Conservation (phyloP, 2,113 vertebrate genomes). For the Hydrolagus affinis region DNA sequence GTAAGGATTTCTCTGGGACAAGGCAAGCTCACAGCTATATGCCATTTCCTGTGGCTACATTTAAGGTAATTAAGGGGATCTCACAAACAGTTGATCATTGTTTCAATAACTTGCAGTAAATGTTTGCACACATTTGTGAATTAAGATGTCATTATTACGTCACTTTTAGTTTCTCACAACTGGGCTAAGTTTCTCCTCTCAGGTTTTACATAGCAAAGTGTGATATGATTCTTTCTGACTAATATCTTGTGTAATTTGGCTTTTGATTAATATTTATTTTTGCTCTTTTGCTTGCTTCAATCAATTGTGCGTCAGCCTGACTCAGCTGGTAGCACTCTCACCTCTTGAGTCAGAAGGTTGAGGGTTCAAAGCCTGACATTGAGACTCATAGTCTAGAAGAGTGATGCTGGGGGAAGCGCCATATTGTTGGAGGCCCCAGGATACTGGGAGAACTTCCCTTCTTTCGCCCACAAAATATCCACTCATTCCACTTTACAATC, state of each 20-base stretch:
- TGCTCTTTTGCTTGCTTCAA: background rate
- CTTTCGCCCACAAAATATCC: no score
- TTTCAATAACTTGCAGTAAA: constrained; percentile 37
- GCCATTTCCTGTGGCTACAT: constrained; percentile 46
- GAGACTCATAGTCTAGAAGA: no score
- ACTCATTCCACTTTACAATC: no score
- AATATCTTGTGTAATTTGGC: constrained; percentile 4
- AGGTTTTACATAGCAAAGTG: background rate
- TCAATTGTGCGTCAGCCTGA: background rate
- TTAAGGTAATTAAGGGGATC: constrained; percentile 49
- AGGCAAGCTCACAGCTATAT: constrained; percentile 40
- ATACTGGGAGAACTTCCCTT: no score
- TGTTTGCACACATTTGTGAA: constrained; percentile 30
- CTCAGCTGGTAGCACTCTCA: no score
- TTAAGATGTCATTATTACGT: constrained; percentile 34
- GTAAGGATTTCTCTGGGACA: constrained; percentile 45
- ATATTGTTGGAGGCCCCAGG: no score
- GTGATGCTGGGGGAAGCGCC: no score
- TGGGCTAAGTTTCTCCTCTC: constrained; percentile 17
- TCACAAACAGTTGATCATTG: constrained; percentile 36
- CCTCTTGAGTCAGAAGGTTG: no score
- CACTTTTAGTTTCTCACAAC: background rate
- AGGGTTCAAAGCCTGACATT: no score
- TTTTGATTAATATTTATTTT: constrained; percentile 24
- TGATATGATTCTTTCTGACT: constrained; percentile 17